Evolutionary conservation across 2,113 vertebrate genomes (phyloP).

Genomic region (Malurus melanocephalus): DNA sequence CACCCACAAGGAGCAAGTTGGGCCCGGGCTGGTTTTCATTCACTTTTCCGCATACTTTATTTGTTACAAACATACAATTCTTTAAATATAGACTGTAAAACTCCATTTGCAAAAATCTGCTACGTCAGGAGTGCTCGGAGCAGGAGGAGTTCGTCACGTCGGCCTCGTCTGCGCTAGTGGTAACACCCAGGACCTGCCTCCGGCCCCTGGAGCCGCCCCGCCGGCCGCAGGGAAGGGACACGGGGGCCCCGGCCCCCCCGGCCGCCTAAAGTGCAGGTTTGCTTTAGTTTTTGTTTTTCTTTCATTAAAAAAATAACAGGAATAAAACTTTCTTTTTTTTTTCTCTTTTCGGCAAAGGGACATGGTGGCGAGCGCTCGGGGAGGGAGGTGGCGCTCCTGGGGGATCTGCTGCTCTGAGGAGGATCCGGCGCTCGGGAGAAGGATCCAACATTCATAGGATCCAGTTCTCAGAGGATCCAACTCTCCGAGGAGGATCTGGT

Average conservation of each 20-base stretch:
- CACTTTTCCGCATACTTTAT: conserved; percentile 85
- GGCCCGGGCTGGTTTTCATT: conserved; percentile 51
- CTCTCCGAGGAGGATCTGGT: background rate
- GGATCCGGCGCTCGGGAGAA: background rate
- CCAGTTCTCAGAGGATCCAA: background rate
- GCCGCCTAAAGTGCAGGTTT: conserved; percentile 77
- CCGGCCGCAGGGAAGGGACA: conserved; percentile 30
- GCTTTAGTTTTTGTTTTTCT: conserved; percentile 72
- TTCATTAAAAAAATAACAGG: conserved; percentile 77
- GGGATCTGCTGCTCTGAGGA: background rate
- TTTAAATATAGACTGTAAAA: conserved; percentile 88
- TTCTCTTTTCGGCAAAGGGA: conserved; percentile 71
- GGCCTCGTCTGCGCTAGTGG: conserved; percentile 70
- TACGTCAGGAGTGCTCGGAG: conserved; percentile 80
- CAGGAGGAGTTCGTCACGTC: conserved; percentile 58
- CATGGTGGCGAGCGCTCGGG: conserved; percentile 8
- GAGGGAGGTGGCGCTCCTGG: background rate
- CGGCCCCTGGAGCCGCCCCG: conserved; percentile 67
- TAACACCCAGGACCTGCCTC: conserved; percentile 76
- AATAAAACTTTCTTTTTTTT: conserved; percentile 71
- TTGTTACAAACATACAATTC: conserved; percentile 88
- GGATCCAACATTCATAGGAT: background rate
- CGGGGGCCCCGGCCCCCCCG: conserved; percentile 49
- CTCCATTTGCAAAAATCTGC: conserved; percentile 84
- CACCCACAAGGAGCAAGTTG: background rate